Evolutionary conservation across 2,113 vertebrate species (phyloP), one percentile per base, ranked within the genome.

Genomic region (Butorides virescens): DNA sequence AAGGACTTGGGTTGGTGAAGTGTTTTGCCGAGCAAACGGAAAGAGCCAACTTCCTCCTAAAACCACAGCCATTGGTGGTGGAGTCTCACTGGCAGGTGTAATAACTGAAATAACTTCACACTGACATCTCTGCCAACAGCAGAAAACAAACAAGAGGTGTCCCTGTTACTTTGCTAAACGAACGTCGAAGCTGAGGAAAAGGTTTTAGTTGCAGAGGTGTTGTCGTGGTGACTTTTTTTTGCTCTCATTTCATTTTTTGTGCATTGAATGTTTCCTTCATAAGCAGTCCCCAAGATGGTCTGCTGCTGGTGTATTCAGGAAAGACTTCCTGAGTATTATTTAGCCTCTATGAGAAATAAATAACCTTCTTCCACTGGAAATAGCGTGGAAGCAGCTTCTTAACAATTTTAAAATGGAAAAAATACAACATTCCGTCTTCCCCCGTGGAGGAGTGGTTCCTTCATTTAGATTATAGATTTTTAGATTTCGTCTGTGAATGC

Each of bases 381-480:
- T 36, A 71, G 26, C 20, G 55, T 73, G 19, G 30, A 42, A 76
- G 47, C 72, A 92, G 8, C 26, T 88, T 65, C 46, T 29, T 70
- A 75, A 71, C 26, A 46, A 32, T 79, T 94, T 82, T 85, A 10
- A 91, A 96, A 73, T 84, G n/a, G 76, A 81, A 93, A 90, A 81
- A 91, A 61, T 10, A 26, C 6, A 87, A 26, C 36, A 16, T 81
- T 92, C 21, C 9, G 5, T 53, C 67, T 92, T 95, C 19, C 25
- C 11, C 15, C 0, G 0, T 50, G 39, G 14, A 70, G 58, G 58
- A 73, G 34, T 59, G 10, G 30, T 75, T 94, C 36, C 49, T 81
- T 89, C 70, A 17, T 78, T 94, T 82, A 62, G 76, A 95, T 88
- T 95, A 86, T 37, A 95, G 80, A 62, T 5, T 78, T 88, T 87